These are phyloP conservation scores for Acipenser transmontanus DNA, from an alignment of 2,797 vertebrate species.

Conservation along the genomic window DNA sequence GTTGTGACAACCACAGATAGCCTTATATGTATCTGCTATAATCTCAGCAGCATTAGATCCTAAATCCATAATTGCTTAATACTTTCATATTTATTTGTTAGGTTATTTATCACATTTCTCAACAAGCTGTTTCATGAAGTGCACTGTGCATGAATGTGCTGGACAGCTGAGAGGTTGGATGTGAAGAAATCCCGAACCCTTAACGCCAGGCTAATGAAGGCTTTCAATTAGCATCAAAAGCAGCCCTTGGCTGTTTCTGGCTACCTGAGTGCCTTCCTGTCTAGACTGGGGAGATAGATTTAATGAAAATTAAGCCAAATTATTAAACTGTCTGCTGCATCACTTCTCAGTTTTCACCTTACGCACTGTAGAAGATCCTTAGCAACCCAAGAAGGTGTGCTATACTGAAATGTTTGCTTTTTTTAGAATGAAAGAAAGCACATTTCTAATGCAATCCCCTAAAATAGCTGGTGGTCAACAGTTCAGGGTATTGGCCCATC, in stretches of 20 bases:
- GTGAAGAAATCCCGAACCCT: too few species aligned
- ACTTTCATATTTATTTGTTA: too few species aligned
- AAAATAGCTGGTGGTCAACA: conserved; percentile 74
- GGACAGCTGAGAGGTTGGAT: too few species aligned
- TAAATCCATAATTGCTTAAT: too few species aligned
- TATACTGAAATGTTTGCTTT: conserved; percentile 44
- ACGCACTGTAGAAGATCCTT: conserved; percentile 15
- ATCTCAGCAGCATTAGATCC: too few species aligned
- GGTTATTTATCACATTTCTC: too few species aligned
- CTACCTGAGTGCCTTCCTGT: conserved; percentile 52
- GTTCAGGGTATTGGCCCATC: conserved; percentile 58
- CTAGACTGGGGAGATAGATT: conserved; percentile 69
- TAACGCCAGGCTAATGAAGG: conserved; percentile 13
- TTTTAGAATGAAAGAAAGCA: conserved; percentile 31
- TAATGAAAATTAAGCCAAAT: conserved; percentile 57
- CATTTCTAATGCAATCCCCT: conserved; percentile 53
- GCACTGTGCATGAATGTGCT: too few species aligned
- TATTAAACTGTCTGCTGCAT: conserved; percentile 43
- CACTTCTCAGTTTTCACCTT: conserved; percentile 38
- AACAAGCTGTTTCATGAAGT: too few species aligned
- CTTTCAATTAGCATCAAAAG: conserved; percentile 21
- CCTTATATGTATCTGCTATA: too few species aligned
- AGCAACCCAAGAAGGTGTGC: conserved; percentile 39
- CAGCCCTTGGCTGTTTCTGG: conserved; percentile 36
- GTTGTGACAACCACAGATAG: too few species aligned